A percentile compares a stretch with the other conserved stretches of the same genome.
Evolutionary conservation across 2,888 invertebrate genomes (phyloP).

Genomic region (Brenthis hecate): DNA sequence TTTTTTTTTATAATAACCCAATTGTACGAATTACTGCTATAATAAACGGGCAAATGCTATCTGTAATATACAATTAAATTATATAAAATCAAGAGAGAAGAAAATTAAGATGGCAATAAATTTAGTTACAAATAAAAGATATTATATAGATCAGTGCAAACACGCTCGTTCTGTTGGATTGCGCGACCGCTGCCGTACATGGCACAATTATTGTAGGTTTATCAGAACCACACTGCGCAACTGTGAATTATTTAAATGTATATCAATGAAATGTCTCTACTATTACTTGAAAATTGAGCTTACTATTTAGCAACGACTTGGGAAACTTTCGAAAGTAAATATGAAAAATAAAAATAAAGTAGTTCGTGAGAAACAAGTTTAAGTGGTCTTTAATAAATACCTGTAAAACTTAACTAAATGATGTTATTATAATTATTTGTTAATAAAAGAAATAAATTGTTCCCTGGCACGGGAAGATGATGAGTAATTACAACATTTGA

Average conservation of each 20-base stretch:
- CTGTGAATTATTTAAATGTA: slow-evolving; percentile 42
- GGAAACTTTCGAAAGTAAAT: slow-evolving; percentile 23
- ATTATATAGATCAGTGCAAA: slow-evolving; percentile 26
- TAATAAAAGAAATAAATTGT: too few species aligned
- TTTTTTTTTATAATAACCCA: too few species aligned
- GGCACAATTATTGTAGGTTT: slow-evolving; percentile 39
- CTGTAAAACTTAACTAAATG: too few species aligned
- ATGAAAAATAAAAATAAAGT: slow-evolving; percentile 25
- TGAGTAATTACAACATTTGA: too few species aligned
- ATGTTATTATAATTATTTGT: too few species aligned
- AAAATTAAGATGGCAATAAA: background rate
- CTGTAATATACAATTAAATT: too few species aligned
- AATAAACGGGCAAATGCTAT: too few species aligned
- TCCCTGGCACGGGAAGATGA: too few species aligned
- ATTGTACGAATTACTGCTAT: too few species aligned
- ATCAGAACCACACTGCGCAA: slow-evolving; percentile 34
- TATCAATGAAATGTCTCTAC: slow-evolving; percentile 41
- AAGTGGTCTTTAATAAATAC: too few species aligned
- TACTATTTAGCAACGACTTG: slow-evolving; percentile 36
- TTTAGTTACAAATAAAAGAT: slow-evolving; percentile 13
- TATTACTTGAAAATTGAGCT: slow-evolving; percentile 39
- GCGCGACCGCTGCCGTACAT: slow-evolving; percentile 34
- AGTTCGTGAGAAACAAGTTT: slow-evolving; percentile 18
- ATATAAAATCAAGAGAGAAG: background rate
- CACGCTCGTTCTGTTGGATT: slow-evolving; percentile 22